phyloP scores from a whole-genome alignment of 2,797 vertebrate species.

The Macropodus opercularis region DNA sequence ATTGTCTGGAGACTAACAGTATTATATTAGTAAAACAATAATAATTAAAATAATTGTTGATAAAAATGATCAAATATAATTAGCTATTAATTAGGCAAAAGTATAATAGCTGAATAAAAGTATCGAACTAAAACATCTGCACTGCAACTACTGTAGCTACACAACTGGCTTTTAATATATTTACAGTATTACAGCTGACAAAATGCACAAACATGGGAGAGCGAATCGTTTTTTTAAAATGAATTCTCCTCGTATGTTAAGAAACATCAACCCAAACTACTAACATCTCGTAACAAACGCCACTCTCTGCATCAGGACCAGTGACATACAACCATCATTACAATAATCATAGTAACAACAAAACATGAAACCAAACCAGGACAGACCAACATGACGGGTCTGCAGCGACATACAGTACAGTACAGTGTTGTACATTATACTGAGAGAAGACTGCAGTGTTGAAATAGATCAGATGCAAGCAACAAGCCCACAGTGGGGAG shows the following conservation, averaged over 20 bases:
- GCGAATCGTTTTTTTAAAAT: conserved; percentile 16
- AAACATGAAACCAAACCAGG: conserved; percentile 77
- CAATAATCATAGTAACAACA: conserved; percentile 54
- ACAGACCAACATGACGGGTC: conserved; percentile 82
- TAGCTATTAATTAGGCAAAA: too few relatives aligned
- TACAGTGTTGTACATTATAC: conserved; percentile 65
- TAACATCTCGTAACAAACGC: conserved; percentile 4
- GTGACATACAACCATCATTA: conserved; percentile 37
- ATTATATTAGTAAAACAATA: too few relatives aligned
- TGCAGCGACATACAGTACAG: conserved; percentile 79
- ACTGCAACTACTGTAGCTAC: too few relatives aligned
- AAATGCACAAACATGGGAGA: background rate
- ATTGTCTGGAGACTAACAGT: background rate
- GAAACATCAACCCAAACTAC: conserved; percentile 16
- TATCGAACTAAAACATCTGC: too few relatives aligned
- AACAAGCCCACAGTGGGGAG: conserved; percentile 81
- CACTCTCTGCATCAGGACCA: conserved; percentile 13
- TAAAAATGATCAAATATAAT: too few relatives aligned
- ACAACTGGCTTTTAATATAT: too few relatives aligned
- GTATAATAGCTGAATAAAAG: too few relatives aligned
- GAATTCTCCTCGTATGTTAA: conserved; percentile 3
- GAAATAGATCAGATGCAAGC: conserved; percentile 83
- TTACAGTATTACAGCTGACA: background rate
- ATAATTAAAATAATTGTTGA: too few relatives aligned
- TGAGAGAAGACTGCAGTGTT: conserved; percentile 70